phyloP scores from a whole-genome alignment of 1,140 invertebrate genomes.

The Drosophila hydei region DNA sequence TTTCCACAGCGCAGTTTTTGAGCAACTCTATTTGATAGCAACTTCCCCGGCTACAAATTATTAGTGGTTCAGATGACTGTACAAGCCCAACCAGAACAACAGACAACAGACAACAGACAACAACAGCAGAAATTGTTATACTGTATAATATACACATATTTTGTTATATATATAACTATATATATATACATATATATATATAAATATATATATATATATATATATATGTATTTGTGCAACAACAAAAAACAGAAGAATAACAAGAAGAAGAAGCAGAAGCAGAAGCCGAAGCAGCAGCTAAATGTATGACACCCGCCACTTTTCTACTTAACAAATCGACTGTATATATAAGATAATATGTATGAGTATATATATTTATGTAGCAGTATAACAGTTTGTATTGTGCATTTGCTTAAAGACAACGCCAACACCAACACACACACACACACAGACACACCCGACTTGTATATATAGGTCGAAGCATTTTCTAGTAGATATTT shows the following conservation, averaged over 20 bases:
- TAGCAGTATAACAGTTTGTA: conserved; percentile 73
- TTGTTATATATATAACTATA: conserved; percentile 24
- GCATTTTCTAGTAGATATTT: conserved; percentile 41
- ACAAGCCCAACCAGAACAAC: conserved; percentile 24
- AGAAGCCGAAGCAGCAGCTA: conserved; percentile 64
- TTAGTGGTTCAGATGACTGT: conserved; percentile 79
- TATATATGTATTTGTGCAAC: conserved; percentile 48
- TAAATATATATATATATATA: background rate
- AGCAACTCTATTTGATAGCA: conserved; percentile 83
- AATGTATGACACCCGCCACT: conserved; percentile 78
- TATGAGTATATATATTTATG: conserved; percentile 62
- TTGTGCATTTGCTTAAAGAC: conserved; percentile 67
- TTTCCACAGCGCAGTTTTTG: conserved; percentile 60
- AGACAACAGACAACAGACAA: too few relatives aligned
- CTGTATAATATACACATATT: conserved; percentile 52
- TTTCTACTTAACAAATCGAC: conserved; percentile 74
- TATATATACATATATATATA: conserved; percentile 34
- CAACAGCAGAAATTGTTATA: conserved; percentile 34
- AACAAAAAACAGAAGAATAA: background rate
- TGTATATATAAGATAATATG: conserved; percentile 71
- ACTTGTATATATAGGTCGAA: conserved; percentile 37
- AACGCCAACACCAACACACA: conserved; percentile 32
- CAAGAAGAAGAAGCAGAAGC: too few relatives aligned
- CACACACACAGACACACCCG: conserved; percentile 23
- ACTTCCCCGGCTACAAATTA: conserved; percentile 84